Conservation (phyloP, 2,797 vertebrate genomes). For the Hippopotamyrus pictus region DNA sequence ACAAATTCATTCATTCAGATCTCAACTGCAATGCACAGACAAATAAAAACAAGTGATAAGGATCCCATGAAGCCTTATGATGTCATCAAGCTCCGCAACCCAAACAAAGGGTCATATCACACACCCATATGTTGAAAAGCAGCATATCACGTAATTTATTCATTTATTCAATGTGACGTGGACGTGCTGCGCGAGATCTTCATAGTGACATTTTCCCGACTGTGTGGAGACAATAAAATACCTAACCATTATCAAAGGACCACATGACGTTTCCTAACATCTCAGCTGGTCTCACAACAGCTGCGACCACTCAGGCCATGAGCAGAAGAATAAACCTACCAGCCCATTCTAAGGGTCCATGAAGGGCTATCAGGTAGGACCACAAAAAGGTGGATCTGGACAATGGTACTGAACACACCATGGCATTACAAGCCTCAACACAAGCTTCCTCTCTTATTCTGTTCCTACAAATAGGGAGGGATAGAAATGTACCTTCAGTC, state of each 20-base stretch:
- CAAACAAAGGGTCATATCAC: slow-evolving; percentile 27
- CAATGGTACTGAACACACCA: not conserved
- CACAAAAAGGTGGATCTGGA: not conserved
- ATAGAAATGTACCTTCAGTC: not conserved
- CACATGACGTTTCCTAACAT: not conserved
- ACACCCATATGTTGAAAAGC: not conserved
- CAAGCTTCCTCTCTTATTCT: not conserved
- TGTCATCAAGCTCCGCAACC: slow-evolving; percentile 60
- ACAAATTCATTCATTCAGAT: slow-evolving; percentile 21
- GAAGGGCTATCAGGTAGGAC: not conserved
- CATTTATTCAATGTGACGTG: not conserved
- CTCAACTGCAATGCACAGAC: slow-evolving; percentile 39
- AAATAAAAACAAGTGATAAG: slow-evolving; percentile 54
- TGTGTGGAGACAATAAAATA: not conserved
- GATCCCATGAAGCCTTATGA: slow-evolving; percentile 64
- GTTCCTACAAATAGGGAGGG: not conserved
- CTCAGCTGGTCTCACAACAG: not conserved
- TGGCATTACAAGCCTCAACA: not conserved
- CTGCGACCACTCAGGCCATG: not conserved
- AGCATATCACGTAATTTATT: not conserved
- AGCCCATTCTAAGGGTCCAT: not conserved
- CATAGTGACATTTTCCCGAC: not conserved
- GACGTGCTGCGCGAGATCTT: not conserved
- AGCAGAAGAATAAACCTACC: not conserved
- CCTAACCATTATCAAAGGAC: not conserved